Evolutionary conservation across 1,140 invertebrate species (phyloP), one percentile per base, ranked within the genome.

Genomic region (Drosophila novamexicana): DNA sequence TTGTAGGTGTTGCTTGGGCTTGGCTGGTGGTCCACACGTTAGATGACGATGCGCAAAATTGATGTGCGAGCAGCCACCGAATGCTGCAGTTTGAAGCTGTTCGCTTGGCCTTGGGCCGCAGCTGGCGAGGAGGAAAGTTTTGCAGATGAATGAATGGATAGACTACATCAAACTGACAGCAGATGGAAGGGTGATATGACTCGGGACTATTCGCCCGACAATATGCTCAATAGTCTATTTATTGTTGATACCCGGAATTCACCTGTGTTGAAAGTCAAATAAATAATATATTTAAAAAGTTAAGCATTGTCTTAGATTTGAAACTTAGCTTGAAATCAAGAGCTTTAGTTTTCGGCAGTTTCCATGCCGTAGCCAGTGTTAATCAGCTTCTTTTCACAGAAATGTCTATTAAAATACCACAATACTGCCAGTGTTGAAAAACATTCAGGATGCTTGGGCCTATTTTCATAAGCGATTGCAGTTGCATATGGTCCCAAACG

Each of bases 11-110:
- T 88, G 79, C 76, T 40, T 62, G 39, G 44, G 63, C 83, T 86
- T 88, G 77, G 79, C 79, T 86, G 83, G 83, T 86, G 83, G 83
- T 86, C 83, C 76, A 73, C 82, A 73, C 78, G 78, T 85, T 85
- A 85, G 82, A 84, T 85, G 79, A 86, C 85, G 71, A 79, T 76
- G 82, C 79, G 83, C 79, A 85, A 86, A 85, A 85, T 85, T 85
- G 82, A 85, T 85, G 82, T 77, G 82, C 78, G 44, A 53, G 34
- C 63, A 59, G 76, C 80, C 80, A 83, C 76, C 66, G 80, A 76
- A 79, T 65, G 75, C 62, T 72, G 63, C 74, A 70, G 36, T 34
- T 56, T 29, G 44, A 70, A 12, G 42, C 18, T 61, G 29, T 61
- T 34, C 10, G 45, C 12, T 36, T 22, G 6, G 44, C n/a, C 10